Evolutionary conservation across 2,888 invertebrate genomes (phyloP).

Genomic region (Pherbina coryleti): DNA sequence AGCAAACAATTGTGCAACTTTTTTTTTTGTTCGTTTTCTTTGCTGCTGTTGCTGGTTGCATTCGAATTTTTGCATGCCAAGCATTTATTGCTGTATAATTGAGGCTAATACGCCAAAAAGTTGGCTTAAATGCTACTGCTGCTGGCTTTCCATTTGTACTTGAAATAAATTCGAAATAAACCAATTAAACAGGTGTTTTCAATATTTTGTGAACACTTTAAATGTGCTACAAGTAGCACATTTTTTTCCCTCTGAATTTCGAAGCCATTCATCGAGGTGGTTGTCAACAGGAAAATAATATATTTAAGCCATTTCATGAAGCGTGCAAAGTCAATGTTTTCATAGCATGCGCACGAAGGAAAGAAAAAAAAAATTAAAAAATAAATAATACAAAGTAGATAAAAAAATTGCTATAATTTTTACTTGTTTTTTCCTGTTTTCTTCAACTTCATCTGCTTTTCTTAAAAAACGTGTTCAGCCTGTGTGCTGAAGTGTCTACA

Average conservation of each 20-base stretch:
- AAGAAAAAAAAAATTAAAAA: conserved; percentile 12
- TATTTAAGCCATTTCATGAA: conserved; percentile 48
- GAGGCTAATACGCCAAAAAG: background rate
- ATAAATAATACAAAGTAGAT: background rate
- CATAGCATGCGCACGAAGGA: conserved; percentile 20
- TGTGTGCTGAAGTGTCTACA: conserved; percentile 22
- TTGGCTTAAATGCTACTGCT: conserved; percentile 16
- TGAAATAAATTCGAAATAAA: conserved; percentile 9
- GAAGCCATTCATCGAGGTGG: background rate
- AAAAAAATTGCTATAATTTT: background rate
- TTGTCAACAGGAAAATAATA: conserved; percentile 44
- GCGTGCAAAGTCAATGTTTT: conserved; percentile 52
- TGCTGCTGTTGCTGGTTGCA: background rate
- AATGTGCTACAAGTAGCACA: background rate
- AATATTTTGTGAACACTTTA: conserved; percentile 2
- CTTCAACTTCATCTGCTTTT: background rate
- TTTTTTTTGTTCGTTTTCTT: background rate
- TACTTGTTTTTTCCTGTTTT: conserved; percentile 12
- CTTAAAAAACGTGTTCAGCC: background rate
- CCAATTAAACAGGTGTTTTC: conserved; percentile 18
- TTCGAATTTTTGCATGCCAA: conserved; percentile 21
- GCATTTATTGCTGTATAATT: conserved; percentile 8
- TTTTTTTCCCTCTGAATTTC: background rate
- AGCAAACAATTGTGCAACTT: conserved; percentile 1
- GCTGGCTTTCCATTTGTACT: background rate